Evolutionary conservation across 2,113 vertebrate species (phyloP).

Genomic region (Panthera tigris): DNA sequence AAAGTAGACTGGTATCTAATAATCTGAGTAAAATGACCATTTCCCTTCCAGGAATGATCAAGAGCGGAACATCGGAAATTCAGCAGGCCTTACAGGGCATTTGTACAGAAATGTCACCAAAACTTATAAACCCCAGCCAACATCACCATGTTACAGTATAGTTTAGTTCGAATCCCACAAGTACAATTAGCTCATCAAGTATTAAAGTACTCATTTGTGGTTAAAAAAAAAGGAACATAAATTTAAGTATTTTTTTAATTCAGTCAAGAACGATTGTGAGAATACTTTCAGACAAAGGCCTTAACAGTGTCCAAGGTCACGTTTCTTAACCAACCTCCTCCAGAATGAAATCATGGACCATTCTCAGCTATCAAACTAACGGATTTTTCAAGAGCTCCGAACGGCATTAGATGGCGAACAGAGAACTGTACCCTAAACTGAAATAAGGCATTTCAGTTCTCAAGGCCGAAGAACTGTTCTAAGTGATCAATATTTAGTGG

Average conservation of each 20-base stretch:
- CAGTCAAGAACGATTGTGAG: slow-evolving; percentile 15
- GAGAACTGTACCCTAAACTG: background rate
- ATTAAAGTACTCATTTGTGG: background rate
- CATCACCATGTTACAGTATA: background rate
- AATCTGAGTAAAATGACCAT: slow-evolving; percentile 38
- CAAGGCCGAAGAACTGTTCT: slow-evolving; percentile 25
- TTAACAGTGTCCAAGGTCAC: slow-evolving; percentile 26
- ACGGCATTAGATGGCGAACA: slow-evolving; percentile 1
- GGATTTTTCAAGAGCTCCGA: slow-evolving; percentile 34
- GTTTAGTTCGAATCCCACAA: slow-evolving; percentile 10
- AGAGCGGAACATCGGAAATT: slow-evolving; percentile 3
- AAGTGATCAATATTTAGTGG: slow-evolving; percentile 17
- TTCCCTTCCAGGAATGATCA: slow-evolving; percentile 39
- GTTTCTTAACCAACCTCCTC: slow-evolving; percentile 39
- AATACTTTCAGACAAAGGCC: slow-evolving; percentile 34
- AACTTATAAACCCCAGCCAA: slow-evolving; percentile 39
- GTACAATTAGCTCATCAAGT: background rate
- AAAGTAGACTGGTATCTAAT: slow-evolving; percentile 44
- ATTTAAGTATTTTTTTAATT: slow-evolving; percentile 31
- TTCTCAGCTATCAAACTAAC: slow-evolving; percentile 34
- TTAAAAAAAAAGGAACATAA: slow-evolving; percentile 56
- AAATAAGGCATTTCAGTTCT: slow-evolving; percentile 57
- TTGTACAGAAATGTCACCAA: slow-evolving; percentile 43
- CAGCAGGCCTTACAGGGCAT: background rate
- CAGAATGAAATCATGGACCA: slow-evolving; percentile 23